phyloP scores from a whole-genome alignment of 1,140 invertebrate species.

The Drosophila ambigua region DNA sequence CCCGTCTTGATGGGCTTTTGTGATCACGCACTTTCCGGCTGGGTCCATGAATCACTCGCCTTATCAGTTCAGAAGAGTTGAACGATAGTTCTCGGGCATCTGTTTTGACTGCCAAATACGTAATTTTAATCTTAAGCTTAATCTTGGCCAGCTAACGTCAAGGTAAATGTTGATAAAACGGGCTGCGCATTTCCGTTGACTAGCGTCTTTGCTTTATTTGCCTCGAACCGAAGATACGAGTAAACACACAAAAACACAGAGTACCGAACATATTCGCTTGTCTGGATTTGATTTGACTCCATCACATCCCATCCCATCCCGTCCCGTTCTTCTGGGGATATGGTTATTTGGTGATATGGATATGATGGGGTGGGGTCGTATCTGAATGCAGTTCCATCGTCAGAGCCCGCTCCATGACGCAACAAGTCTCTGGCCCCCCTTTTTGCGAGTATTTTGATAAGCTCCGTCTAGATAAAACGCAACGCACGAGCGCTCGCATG shows the following conservation, averaged over 20 bases:
- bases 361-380: too few relatives aligned
- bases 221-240: slow-evolving; percentile 30
- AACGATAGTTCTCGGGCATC: slow-evolving; percentile 5
- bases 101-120: slow-evolving; percentile 40
- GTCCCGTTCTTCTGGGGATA: neutral
- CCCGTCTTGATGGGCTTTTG: neutral
- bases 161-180: slow-evolving; percentile 55
- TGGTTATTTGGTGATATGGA: too few relatives aligned
- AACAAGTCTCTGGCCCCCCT: too few relatives aligned
- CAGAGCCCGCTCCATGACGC: too few relatives aligned
- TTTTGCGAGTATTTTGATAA: too few relatives aligned
- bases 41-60: slow-evolving; percentile 17
- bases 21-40: neutral
- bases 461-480: too few relatives aligned
- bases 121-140: slow-evolving; percentile 58
- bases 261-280: neutral
- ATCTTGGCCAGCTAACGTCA: slow-evolving; percentile 47
- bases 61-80: slow-evolving; percentile 1
- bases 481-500: too few relatives aligned
- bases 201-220: slow-evolving; percentile 69
- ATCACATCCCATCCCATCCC: slow-evolving; percentile 21
- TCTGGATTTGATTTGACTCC: slow-evolving; percentile 5
- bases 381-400: too few relatives aligned
- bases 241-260: slow-evolving; percentile 10
- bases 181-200: slow-evolving; percentile 75